Conservation (phyloP, 1,140 invertebrate genomes). For the Drosophila teissieri region DNA sequence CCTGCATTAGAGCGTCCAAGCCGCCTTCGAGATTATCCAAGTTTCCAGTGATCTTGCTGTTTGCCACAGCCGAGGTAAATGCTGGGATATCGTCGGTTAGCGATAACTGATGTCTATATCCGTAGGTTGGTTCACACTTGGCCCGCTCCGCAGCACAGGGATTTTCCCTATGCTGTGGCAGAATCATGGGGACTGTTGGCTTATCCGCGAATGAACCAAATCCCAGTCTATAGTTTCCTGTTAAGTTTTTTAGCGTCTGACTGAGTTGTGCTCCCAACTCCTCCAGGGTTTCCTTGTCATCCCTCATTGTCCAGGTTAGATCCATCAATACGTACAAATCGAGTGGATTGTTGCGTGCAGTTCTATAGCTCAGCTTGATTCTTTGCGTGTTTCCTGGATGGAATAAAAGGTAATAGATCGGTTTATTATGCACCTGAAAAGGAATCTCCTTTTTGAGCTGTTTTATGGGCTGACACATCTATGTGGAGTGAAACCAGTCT, state of each 20-base stretch:
- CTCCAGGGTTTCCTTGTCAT: constrained; percentile 92
- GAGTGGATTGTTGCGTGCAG: constrained; percentile 93
- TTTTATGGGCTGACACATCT: constrained; percentile 47
- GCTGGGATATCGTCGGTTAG: constrained; percentile 86
- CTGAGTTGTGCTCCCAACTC: constrained; percentile 89
- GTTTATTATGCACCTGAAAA: constrained; percentile 37
- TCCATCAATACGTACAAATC: constrained; percentile 97
- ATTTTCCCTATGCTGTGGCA: constrained; percentile 84
- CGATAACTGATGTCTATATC: constrained; percentile 89
- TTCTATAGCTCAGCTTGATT: constrained; percentile 86
- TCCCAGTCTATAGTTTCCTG: constrained; percentile 92
- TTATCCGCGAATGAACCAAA: constrained; percentile 95
- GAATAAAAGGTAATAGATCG: constrained; percentile 31
- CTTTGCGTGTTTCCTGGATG: constrained; percentile 85
- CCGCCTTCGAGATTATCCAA: constrained; percentile 98
- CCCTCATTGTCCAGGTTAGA: constrained; percentile 94
- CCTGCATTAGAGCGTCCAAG: constrained; percentile 99
- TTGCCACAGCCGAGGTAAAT: constrained; percentile 87
- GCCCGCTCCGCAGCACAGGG: constrained; percentile 86
- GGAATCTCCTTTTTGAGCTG: constrained; percentile 64
- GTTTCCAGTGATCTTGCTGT: constrained; percentile 94
- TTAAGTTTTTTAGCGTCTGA: constrained; percentile 89
- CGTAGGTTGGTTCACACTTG: constrained; percentile 88
- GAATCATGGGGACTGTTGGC: constrained; percentile 91
- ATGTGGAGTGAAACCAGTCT: constrained; percentile 37